phyloP scores from a whole-genome alignment of 2,888 invertebrate species.

The Tanaodytes sp. region DNA sequence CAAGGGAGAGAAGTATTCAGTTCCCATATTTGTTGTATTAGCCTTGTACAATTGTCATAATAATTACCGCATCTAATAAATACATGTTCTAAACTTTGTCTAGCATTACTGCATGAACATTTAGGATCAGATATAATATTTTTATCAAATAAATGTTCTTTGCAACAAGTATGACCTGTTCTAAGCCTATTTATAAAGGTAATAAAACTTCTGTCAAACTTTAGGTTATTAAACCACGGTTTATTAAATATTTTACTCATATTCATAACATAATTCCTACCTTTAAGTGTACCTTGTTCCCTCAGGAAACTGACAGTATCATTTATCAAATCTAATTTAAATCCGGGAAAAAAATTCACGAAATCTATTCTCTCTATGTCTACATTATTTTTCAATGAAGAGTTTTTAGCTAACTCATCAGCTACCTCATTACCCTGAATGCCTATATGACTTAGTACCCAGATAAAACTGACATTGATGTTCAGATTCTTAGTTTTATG shows the following conservation, averaged over 20 bases:
- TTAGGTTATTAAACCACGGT: conserved; percentile 7
- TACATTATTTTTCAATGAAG: too few relatives aligned
- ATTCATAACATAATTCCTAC: conserved; percentile 5
- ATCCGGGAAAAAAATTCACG: background rate
- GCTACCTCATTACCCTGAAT: background rate
- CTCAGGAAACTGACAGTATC: background rate
- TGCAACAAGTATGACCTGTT: conserved; percentile 1
- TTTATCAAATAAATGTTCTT: background rate
- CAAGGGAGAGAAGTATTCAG: background rate
- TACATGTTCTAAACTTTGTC: background rate
- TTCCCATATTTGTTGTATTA: background rate
- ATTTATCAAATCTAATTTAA: too few relatives aligned
- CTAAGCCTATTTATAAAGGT: conserved; percentile 8
- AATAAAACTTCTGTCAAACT: conserved; percentile 5
- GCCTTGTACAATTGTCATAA: background rate
- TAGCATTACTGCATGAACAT: background rate
- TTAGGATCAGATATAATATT: background rate
- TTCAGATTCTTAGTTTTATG: background rate
- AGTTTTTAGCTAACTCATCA: background rate
- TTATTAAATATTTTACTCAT: conserved; percentile 1
- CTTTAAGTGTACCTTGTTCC: conserved; percentile 4
- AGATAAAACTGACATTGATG: background rate
- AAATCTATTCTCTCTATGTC: background rate
- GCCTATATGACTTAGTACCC: conserved; percentile 2
- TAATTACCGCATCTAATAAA: background rate